These are phyloP conservation scores for Gonatopus flavifemur DNA, from an alignment of 1,140 invertebrate genomes.

Conservation along the genomic window DNA sequence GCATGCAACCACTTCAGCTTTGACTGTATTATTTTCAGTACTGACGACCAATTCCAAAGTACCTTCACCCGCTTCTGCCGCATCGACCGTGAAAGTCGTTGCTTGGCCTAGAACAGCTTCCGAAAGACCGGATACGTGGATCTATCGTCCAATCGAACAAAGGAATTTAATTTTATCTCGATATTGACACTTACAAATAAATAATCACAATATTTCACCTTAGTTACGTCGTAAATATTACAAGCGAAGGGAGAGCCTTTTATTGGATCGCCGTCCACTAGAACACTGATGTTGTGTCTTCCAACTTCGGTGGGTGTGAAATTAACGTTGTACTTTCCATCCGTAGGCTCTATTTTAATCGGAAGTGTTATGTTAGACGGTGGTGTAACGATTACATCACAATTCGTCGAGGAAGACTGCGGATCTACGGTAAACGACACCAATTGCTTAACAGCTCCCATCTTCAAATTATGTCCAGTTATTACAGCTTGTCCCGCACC, in stretches of 20 bases:
- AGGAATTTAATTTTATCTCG: neutral
- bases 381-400: constrained; percentile 72
- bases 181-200: neutral
- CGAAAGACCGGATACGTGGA: constrained; percentile 53
- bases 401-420: constrained; percentile 55
- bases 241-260: constrained; percentile 90
- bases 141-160: constrained; percentile 19
- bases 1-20: constrained; percentile 85
- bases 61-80: constrained; percentile 92
- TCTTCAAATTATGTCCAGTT: constrained; percentile 64
- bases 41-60: constrained; percentile 93
- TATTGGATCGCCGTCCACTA: constrained; percentile 80
- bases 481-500: constrained; percentile 65
- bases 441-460: constrained; percentile 62
- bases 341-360: constrained; percentile 63
- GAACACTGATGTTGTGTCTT: constrained; percentile 79
- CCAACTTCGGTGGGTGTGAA: constrained; percentile 85
- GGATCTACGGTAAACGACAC: constrained; percentile 67
- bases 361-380: constrained; percentile 78
- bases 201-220: constrained; percentile 60
- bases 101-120: constrained; percentile 71
- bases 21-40: constrained; percentile 83
- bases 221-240: constrained; percentile 88
- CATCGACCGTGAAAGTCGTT: constrained; percentile 91
- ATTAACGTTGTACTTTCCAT: constrained; percentile 70